Evolutionary conservation across 2,888 invertebrate genomes (phyloP).

Genomic region (Ligdia adustata): DNA sequence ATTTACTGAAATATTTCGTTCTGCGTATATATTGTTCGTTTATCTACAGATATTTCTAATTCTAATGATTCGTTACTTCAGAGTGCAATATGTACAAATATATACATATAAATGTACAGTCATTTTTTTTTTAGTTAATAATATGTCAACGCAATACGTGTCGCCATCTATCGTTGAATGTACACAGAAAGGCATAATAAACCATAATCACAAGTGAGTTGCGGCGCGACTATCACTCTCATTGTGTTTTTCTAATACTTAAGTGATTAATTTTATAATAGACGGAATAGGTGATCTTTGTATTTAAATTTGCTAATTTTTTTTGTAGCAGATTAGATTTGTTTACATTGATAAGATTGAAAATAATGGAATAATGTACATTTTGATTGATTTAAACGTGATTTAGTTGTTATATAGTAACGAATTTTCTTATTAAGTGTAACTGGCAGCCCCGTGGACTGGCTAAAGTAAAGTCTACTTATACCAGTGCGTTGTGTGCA

Average conservation of each 20-base stretch:
- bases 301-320: conserved; percentile 84
- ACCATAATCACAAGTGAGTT: conserved; percentile 70
- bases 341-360: conserved; percentile 77
- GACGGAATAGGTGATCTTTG: conserved; percentile 79
- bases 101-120: conserved; percentile 84
- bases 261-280: conserved; percentile 81
- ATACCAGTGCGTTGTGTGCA: conserved; percentile 79
- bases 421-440: conserved; percentile 79
- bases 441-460: conserved; percentile 71
- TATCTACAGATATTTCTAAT: conserved; percentile 75
- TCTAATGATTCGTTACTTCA: conserved; percentile 82
- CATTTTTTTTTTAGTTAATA: conserved; percentile 80
- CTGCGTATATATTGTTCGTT: conserved; percentile 75
- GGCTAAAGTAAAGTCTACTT: conserved; percentile 54
- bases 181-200: conserved; percentile 79
- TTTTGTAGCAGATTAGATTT: conserved; percentile 83
- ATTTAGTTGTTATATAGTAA: conserved; percentile 83
- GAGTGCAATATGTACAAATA: conserved; percentile 91
- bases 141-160: conserved; percentile 79
- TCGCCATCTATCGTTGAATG: conserved; percentile 76
- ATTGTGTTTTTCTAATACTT: conserved; percentile 80
- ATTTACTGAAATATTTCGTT: conserved; percentile 72
- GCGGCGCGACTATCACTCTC: conserved; percentile 57
- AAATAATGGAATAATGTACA: conserved; percentile 82
- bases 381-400: conserved; percentile 83